Evolutionary conservation across 2,113 vertebrate genomes (phyloP), one percentile per base, ranked within the genome.

Genomic region (Tenrec ecaudatus): DNA sequence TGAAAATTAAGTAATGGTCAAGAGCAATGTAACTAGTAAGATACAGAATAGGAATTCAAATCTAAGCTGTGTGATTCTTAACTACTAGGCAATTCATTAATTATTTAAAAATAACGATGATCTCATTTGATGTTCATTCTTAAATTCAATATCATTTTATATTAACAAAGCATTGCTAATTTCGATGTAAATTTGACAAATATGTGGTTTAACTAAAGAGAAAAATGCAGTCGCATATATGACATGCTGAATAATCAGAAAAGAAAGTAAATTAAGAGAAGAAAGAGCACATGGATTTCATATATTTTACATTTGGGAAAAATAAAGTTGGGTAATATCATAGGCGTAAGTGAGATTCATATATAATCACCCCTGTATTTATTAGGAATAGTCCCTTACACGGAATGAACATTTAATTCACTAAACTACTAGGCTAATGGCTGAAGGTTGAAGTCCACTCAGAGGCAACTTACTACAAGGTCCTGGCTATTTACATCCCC

Each of bases 1-100:
- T 10, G 11, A 53, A 53, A 53, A 29, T 78, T 78, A 78, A 43
- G 15, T 17, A 29, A 57, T 33, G 7, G 33, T 77, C 16, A 82
- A 66, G 78, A 16, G 27, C 23, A 1, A 77, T 60, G n/a, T n/a
- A 60, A 20, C 19, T 33, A 60, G 2, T 31, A 53, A 89, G 7
- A 15, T 17, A 31, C 2, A 23, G 36, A 91, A 27, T 9, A 82
- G 0, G 25, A 16, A 58, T n/a, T 8, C 33, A 25, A 77, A 77
- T 0, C n/a, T 5, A 4, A 0, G 27, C 0, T 78, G 0, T 0
- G 1, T 29, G 12, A 53, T 0, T 76, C 38, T 14, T 69, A n/a
- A 29, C 29, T 33, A 31, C 9, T n/a, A 27, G 4, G 38, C 9
- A 64, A 60, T 38, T 2, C 29, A 57, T 47, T 1, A 79, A 29